Evolutionary conservation across 1,140 invertebrate species (phyloP), one percentile per base, ranked within the genome.

Genomic region (Conus betulinus): DNA sequence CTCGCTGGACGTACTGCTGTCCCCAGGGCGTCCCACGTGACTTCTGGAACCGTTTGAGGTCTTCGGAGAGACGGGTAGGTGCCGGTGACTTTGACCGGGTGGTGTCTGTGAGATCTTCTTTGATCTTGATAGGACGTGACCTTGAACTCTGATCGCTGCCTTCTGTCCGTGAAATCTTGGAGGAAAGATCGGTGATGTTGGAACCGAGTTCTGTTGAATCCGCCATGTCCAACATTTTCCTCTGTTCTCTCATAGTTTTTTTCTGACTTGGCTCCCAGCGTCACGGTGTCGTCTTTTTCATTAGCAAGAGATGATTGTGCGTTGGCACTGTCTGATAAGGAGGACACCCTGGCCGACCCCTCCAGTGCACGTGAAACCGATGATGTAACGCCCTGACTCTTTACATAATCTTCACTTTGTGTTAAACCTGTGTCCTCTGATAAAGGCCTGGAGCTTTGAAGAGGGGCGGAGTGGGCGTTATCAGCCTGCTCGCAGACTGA

Each of bases 21-120:
- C 25, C 27, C 79, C 79, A 76, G 15, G 87, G 78, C 23, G 85
- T 55, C 10, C 84, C 84, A 57, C 88, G 83, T 63, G 89, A 88
- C 79, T 85, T 88, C 85, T 90, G 89, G 23, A 90, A 90, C 15
- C 89, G 63, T 67, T 87, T 90, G 17, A 90, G 82, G 17, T 88
- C 88, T 52, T 90, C 87, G 3, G 89, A 85, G 7, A 88, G 88
- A 60, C 89, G 88, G 13, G 88, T 83, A 15, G 85, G 55, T 3
- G 53, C 63, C 2, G 85, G 85, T 17, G 82, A 84, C 25, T n/a
- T 84, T 63, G 55, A 53, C 79, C 39, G 11, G 5, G 39, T 51
- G 11, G 1, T 39, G 67, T 25, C n/a, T 20, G 57, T 15, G 57
- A 15, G 57, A 60, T 60, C 57, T n/a, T 71, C 67, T 71, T 6